Base-by-base conservation (phyloP, 2,888 invertebrate genomes). In the Bombylius discolor region DNA sequence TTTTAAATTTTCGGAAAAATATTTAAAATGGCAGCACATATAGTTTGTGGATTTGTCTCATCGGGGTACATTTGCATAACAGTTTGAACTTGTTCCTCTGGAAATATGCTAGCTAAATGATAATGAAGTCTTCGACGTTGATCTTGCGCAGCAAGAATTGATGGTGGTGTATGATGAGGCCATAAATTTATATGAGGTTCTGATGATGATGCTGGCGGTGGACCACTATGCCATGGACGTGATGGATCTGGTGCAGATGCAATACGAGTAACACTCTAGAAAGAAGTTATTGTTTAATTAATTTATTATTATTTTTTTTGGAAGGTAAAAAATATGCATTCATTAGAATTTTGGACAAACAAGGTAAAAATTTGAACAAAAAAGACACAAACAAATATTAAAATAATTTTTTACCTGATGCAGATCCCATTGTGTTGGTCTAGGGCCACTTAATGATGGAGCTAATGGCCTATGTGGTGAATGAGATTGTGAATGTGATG, bases 71-170 rank as follows among this genome's bases (percentile, higher is more conserved):
- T 77, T 60, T 85, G 82, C 89, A 97, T 90, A 0, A 89, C 94
- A 53, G 85, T 83, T 53, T 83, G 81, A n/a, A 96, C 95, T 67
- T 91, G 88, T 62, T 87, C 85, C 67, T 90, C 89, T 0, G 93
- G 92, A 74, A 97, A 97, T 57, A 96, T 84, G 54, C 87, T 87
- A n/a, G 89, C 84, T 60, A 97, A 76, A 72, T 94, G 92, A 73
- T 86, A 93, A 71, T 89, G 91, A 67, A 94, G 76, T 63, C 84
- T 81, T 36, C 85, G 78, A 0, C 92, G 79, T 31, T 85, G 83
- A 65, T 89, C 90, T 56, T 72, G 64, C 13, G 64, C 60, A 34
- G 61, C 60, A 45, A 59, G 53, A n/a, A 58, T 50, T 47, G 59
- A 53, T 51, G 61, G 56, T 48, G 60, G 55, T 34, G 59, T 47